Conservation (phyloP, 2,113 vertebrate species). For the Rutilus rutilus region DNA sequence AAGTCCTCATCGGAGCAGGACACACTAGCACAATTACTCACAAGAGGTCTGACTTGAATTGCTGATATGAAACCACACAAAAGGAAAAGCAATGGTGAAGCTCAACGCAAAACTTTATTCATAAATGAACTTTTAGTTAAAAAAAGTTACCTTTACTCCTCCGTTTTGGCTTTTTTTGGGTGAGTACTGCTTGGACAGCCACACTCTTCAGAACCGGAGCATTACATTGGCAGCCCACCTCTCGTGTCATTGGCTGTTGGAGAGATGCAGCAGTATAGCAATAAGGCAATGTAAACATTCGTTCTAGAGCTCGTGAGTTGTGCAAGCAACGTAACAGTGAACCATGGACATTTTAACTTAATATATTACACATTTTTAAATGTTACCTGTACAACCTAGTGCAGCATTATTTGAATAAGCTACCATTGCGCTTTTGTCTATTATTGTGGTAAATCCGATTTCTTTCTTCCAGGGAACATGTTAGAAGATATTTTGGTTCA, state of each 20-base stretch:
- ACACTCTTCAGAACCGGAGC: neutral
- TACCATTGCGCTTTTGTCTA: neutral
- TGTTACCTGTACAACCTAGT: neutral
- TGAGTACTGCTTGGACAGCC: constrained; percentile 7
- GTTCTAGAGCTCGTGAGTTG: neutral
- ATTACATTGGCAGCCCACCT: constrained; percentile 18
- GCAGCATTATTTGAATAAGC: no score
- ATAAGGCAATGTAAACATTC: neutral
- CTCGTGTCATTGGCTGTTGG: constrained; percentile 11
- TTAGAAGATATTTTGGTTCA: neutral
- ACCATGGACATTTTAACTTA: neutral
- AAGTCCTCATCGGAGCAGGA: constrained; percentile 27
- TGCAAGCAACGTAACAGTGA: neutral
- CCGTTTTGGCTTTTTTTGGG: constrained; percentile 20
- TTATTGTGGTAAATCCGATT: no score
- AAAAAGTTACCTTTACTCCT: constrained; percentile 27
- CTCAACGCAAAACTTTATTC: neutral
- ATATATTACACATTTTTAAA: neutral
- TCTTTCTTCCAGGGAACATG: neutral
- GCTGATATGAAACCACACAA: constrained; percentile 14
- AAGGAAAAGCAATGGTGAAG: neutral
- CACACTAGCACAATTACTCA: neutral
- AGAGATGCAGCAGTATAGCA: neutral
- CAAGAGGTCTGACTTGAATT: constrained; percentile 26
- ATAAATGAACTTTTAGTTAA: neutral